Percentiles rank a stretch among this genome's conserved stretches.
phyloP scores from a whole-genome alignment of 2,113 vertebrate species.

The Prionailurus bengalensis region DNA sequence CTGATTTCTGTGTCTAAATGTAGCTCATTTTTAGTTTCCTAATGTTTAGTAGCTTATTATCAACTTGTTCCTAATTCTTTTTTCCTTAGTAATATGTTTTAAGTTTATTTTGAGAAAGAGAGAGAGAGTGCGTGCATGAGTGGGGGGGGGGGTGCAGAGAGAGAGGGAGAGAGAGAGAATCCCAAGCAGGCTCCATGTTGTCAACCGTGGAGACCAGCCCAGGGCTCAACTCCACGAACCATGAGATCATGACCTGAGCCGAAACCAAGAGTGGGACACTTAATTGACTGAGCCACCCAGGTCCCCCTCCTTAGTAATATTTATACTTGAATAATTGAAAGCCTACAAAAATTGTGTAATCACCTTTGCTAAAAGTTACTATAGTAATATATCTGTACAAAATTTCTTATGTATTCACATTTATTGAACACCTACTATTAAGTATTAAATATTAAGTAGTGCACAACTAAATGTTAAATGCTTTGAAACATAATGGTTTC shows the following conservation, averaged over 20 bases:
- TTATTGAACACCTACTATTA: conserved; percentile 16
- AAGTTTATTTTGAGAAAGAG: too few relatives aligned
- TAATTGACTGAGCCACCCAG: too few relatives aligned
- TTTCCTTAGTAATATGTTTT: conserved; percentile 45
- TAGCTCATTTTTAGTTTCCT: conserved; percentile 31
- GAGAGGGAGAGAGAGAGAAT: too few relatives aligned
- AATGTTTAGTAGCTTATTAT: neutral
- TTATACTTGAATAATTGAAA: conserved; percentile 44
- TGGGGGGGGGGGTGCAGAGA: too few relatives aligned
- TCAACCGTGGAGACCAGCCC: too few relatives aligned
- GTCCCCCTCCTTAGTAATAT: neutral
- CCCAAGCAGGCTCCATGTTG: too few relatives aligned
- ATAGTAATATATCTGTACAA: neutral
- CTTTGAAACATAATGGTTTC: conserved; percentile 6
- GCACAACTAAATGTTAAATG: conserved; percentile 39
- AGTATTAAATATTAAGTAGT: conserved; percentile 37
- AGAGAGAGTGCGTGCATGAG: too few relatives aligned
- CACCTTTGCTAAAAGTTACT: neutral
- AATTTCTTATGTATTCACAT: conserved; percentile 11
- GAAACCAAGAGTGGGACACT: too few relatives aligned
- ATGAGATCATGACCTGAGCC: too few relatives aligned
- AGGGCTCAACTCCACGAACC: too few relatives aligned
- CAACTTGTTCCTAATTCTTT: neutral
- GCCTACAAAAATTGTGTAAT: neutral
- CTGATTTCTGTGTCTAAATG: neutral